Conservation (phyloP, 2,113 vertebrate genomes). For the Turdus rufiventris region DNA sequence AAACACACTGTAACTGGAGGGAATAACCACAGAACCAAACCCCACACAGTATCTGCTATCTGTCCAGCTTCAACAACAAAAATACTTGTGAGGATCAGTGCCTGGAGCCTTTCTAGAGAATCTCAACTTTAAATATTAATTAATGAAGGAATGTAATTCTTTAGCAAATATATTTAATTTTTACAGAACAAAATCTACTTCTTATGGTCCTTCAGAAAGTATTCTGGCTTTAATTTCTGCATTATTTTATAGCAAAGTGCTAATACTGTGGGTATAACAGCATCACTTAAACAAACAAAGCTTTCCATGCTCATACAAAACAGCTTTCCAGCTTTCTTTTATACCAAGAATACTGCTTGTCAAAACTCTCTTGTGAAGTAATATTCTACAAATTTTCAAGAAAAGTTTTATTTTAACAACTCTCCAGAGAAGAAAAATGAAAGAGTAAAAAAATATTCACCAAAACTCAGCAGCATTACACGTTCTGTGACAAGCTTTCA, state of each 20-base stretch:
- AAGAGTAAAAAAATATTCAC: not conserved
- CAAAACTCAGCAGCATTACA: not conserved
- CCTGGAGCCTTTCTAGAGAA: not conserved
- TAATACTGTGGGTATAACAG: not conserved
- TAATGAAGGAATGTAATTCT: not conserved
- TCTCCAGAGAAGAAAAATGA: not conserved
- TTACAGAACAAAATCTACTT: not conserved
- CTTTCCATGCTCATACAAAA: not conserved
- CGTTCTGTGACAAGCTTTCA: accelerated
- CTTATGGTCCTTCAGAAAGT: not conserved
- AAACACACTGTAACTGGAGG: not conserved
- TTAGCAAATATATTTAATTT: not conserved
- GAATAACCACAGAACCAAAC: not conserved
- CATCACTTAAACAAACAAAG: not conserved
- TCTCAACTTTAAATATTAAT: not conserved
- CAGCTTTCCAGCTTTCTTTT: not conserved
- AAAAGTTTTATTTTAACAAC: not conserved
- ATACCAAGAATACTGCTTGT: not conserved
- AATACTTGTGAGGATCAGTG: not conserved
- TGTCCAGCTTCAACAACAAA: not conserved
- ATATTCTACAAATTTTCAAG: not conserved
- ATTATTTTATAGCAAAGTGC: not conserved
- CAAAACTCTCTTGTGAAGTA: not conserved
- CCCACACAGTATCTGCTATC: not conserved
- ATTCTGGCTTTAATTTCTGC: not conserved